Conservation (phyloP, 2,888 invertebrate species). For the Automeris io region DNA sequence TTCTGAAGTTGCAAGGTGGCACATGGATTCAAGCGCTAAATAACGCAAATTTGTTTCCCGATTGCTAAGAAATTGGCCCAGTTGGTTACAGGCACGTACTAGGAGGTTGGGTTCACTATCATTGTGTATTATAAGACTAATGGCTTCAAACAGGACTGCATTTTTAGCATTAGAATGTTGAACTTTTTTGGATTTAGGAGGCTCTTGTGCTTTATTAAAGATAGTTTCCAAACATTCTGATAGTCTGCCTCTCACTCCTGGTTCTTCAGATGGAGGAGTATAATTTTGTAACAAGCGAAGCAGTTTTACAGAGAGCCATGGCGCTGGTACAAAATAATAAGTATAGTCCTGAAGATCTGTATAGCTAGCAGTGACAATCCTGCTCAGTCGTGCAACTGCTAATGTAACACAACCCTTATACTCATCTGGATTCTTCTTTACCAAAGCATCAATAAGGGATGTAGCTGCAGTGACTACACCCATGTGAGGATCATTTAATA, state of each 20-base stretch:
- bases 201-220: conserved; percentile 98
- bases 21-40: conserved; percentile 99
- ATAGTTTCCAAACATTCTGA: conserved; percentile 99
- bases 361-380: conserved; percentile 99
- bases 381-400: conserved; percentile 96
- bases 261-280: conserved; percentile 96
- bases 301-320: conserved; percentile 99
- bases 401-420: conserved; percentile 99
- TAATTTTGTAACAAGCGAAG: conserved; percentile 97
- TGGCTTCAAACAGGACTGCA: conserved; percentile 99
- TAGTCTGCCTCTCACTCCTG: conserved; percentile 95
- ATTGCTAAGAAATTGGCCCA: conserved; percentile 98
- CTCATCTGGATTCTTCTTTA: conserved; percentile 99
- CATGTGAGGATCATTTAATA: conserved; percentile 99
- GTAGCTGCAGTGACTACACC: conserved; percentile 99
- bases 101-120: conserved; percentile 98
- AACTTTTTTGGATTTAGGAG: conserved; percentile 99
- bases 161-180: conserved; percentile 99
- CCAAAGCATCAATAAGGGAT: conserved; percentile 97
- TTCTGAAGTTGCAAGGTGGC: conserved; percentile 98
- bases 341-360: conserved; percentile 99
- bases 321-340: conserved; percentile 99
- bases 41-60: conserved; percentile 99
- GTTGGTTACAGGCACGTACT: conserved; percentile 98
- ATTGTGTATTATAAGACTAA: conserved; percentile 99